phyloP scores from a whole-genome alignment of 2,888 invertebrate genomes.

The Eupithecia tripunctaria region DNA sequence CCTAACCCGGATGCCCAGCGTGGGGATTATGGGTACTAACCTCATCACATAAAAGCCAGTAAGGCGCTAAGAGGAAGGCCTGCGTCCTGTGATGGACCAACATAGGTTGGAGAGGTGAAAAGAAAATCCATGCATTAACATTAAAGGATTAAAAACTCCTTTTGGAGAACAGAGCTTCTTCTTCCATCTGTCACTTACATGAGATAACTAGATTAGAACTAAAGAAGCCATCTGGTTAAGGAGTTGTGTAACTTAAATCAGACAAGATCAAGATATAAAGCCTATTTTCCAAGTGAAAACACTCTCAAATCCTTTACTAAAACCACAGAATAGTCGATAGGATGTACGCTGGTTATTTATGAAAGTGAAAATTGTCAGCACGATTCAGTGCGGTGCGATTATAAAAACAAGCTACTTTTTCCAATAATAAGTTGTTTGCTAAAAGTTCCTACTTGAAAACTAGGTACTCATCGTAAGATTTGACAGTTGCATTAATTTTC shows the following conservation, averaged over 20 bases:
- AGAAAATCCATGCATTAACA: no score
- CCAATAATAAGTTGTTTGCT: no score
- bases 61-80: no score
- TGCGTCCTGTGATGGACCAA: no score
- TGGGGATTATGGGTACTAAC: no score
- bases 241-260: background rate
- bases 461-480: background rate
- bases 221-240: background rate
- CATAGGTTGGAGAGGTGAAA: no score
- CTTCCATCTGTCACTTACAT: background rate
- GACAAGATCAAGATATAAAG: background rate
- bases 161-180: background rate
- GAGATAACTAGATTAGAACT: background rate
- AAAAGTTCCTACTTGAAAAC: no score
- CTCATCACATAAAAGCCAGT: no score
- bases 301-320: background rate
- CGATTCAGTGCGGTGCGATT: no score
- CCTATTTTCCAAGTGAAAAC: background rate
- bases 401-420: background rate
- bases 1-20: no score
- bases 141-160: background rate
- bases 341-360: background rate
- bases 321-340: conserved; percentile 2
- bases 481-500: background rate
- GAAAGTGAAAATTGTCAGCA: background rate